phyloP scores from a whole-genome alignment of 92 coral and sea anemone genomes.

The Scolanthus callimorphus region DNA sequence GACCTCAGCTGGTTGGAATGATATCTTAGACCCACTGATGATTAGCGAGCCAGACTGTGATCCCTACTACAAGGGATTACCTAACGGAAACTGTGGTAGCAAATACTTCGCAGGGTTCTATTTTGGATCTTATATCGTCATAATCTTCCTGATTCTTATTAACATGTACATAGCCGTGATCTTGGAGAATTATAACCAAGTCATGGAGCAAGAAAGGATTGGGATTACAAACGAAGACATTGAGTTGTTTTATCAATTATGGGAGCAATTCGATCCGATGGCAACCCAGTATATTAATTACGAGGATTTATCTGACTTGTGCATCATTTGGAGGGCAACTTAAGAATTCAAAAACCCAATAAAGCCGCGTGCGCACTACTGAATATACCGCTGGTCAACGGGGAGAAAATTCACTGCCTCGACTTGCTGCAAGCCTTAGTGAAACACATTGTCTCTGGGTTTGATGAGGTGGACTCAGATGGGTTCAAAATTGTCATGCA shows the following conservation, averaged over 20 bases:
- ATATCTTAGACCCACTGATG: constrained; percentile 82
- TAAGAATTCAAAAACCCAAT: constrained; percentile 79
- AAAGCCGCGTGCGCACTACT: constrained; percentile 90
- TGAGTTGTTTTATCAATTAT: constrained; percentile 81
- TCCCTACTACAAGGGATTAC: constrained; percentile 59
- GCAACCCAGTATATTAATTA: constrained; percentile 85
- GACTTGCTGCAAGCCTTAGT: constrained; percentile 93
- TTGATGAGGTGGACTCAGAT: constrained; percentile 66
- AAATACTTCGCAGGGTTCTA: constrained; percentile 47
- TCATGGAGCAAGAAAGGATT: constrained; percentile 89
- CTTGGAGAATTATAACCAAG: constrained; percentile 87
- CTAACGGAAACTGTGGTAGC: constrained; percentile 85
- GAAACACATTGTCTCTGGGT: constrained; percentile 68
- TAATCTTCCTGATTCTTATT: constrained; percentile 79
- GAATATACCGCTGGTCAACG: constrained; percentile 83
- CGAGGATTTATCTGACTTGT: constrained; percentile 82
- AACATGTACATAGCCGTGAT: constrained; percentile 97
- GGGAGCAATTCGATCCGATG: constrained; percentile 84
- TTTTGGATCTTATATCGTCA: constrained; percentile 68
- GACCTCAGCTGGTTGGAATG: constrained; percentile 99
- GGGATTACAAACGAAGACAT: constrained; percentile 93
- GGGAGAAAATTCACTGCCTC: constrained; percentile 75
- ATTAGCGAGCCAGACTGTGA: constrained; percentile 88
- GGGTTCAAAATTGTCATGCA: constrained; percentile 77
- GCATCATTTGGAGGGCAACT: constrained; percentile 72